phyloP scores from a whole-genome alignment of 1,140 invertebrate species.

The Bombus difficillimus region DNA sequence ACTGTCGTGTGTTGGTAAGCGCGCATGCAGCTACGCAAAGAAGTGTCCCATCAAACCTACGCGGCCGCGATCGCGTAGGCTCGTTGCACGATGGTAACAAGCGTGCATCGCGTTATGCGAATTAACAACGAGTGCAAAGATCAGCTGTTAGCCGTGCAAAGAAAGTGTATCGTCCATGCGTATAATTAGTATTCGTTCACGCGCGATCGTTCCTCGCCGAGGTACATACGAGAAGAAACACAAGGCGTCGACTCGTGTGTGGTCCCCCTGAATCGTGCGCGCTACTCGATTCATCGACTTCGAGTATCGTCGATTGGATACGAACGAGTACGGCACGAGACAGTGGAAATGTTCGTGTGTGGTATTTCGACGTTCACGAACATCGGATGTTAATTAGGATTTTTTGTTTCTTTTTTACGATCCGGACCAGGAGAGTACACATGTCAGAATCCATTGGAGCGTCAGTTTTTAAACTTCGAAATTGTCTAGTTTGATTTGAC shows the following conservation, averaged over 20 bases:
- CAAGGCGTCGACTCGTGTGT: background rate
- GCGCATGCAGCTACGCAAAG: too few relatives aligned
- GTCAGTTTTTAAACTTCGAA: background rate
- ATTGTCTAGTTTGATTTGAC: background rate
- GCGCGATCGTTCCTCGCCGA: background rate
- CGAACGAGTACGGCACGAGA: background rate
- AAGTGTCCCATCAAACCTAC: background rate
- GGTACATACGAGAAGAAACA: background rate
- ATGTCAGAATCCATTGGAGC: background rate
- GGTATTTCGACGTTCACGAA: background rate
- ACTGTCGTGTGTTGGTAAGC: too few relatives aligned
- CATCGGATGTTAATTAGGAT: background rate
- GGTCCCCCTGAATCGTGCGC: background rate
- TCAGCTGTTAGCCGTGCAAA: background rate
- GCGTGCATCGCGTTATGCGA: background rate
- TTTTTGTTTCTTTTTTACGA: background rate
- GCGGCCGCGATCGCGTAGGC: background rate
- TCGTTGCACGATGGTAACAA: background rate
- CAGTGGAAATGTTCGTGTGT: background rate
- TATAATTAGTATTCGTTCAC: slow-evolving; percentile 26
- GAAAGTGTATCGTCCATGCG: slow-evolving; percentile 19
- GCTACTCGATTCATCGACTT: background rate
- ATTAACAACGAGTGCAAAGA: background rate
- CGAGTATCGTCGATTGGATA: background rate
- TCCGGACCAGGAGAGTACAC: background rate